These are phyloP conservation scores for Cottus gobio DNA, from an alignment of 2,113 vertebrate species.

Conservation along the genomic window DNA sequence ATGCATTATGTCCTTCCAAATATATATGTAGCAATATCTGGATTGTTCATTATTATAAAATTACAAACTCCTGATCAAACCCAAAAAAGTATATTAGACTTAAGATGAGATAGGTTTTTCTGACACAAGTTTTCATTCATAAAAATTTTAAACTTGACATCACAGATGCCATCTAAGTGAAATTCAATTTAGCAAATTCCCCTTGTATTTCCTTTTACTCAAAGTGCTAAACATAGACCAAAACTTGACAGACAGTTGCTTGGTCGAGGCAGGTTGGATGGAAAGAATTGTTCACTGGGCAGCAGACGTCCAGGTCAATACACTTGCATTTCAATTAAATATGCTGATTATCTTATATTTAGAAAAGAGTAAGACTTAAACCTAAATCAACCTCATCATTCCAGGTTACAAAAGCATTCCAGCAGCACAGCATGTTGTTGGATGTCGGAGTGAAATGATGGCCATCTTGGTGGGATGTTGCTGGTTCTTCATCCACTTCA, in stretches of 20 bases:
- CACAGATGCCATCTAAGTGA: constrained; percentile 47
- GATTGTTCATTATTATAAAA: not conserved
- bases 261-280: not conserved
- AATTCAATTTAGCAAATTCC: not conserved
- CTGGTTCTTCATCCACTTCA: constrained; percentile 50
- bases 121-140: not conserved
- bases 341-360: not conserved
- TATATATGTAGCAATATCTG: not conserved
- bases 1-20: not conserved
- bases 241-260: not conserved
- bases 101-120: not conserved
- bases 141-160: constrained; percentile 33
- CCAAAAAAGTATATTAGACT: not conserved
- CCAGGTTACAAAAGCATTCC: not conserved
- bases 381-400: not conserved
- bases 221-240: constrained; percentile 37
- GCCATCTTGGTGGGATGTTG: not conserved
- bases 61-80: constrained; percentile 5
- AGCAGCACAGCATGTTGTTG: not conserved
- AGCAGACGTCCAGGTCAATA: not conserved
- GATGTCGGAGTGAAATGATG: not conserved
- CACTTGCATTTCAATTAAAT: constrained; percentile 9
- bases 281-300: constrained; percentile 1
- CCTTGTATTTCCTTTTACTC: not conserved
- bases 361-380: not conserved